Percentiles rank a stretch among this genome's conserved stretches.
phyloP scores from a whole-genome alignment of 64 coral and sea anemone species.

The Catalaphyllia jardinei region DNA sequence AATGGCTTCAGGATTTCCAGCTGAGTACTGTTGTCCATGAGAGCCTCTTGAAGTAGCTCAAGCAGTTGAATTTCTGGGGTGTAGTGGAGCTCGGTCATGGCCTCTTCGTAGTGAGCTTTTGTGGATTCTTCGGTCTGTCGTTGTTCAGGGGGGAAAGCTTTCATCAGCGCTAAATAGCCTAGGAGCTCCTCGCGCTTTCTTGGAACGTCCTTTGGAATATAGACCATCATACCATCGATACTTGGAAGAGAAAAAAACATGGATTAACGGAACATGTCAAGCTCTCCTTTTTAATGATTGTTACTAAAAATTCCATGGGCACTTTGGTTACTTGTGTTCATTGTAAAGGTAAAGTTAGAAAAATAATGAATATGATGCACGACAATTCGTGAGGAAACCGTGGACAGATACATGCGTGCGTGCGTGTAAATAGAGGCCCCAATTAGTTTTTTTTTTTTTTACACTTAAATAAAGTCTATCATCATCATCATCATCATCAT shows the following conservation, averaged over 20 bases:
- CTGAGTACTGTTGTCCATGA: neutral
- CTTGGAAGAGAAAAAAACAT: neutral
- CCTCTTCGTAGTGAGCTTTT: conserved; percentile 3
- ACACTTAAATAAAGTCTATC: no score
- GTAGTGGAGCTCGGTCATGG: neutral
- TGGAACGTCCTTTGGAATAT: neutral
- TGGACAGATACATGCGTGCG: neutral
- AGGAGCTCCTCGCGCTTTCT: neutral
- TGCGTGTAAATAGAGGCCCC: no score
- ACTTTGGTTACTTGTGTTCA: neutral
- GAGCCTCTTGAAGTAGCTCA: neutral
- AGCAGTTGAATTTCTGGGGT: neutral
- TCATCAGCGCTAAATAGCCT: neutral
- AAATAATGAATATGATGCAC: neutral
- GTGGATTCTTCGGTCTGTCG: neutral
- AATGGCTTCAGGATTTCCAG: neutral
- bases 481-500: no score
- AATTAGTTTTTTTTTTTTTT: no score
- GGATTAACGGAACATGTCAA: neutral
- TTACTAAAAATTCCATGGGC: neutral
- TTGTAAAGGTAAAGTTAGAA: neutral
- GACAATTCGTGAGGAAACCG: neutral
- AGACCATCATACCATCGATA: neutral
- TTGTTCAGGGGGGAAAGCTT: neutral
- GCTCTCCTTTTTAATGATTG: neutral